These are phyloP conservation scores for Tiliqua scincoides DNA, from an alignment of 2,113 vertebrate genomes.

Conservation along the genomic window DNA sequence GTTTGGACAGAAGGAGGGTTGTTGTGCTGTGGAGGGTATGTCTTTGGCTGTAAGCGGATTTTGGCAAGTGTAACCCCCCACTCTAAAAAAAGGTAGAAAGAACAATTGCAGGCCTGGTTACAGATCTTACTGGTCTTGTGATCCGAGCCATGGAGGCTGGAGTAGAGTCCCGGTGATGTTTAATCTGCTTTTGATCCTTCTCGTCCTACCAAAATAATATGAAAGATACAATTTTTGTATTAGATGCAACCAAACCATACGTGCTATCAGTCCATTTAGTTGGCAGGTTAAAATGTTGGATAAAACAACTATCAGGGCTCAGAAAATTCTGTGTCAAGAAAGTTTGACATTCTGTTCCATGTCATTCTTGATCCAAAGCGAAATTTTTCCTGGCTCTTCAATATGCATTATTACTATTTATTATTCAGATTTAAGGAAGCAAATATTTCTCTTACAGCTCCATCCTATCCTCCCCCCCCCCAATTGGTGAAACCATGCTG, in stretches of 20 bases:
- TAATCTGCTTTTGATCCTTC: slow-evolving; percentile 19
- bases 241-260: neutral
- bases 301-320: neutral
- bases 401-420: too few species aligned
- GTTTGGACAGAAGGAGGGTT: neutral
- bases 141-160: rapidly evolving
- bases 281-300: neutral
- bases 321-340: neutral
- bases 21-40: neutral
- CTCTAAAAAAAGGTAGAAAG: neutral
- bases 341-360: neutral
- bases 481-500: too few species aligned
- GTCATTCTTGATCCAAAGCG: too few species aligned
- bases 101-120: neutral
- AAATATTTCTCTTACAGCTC: too few species aligned
- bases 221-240: neutral
- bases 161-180: rapidly evolving
- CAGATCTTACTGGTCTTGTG: too few species aligned
- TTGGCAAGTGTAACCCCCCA: neutral
- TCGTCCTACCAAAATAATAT: neutral
- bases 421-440: too few species aligned
- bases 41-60: neutral
- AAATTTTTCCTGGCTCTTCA: too few species aligned
- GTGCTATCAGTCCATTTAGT: neutral
- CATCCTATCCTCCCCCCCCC: too few species aligned